Evolutionary conservation across 2,888 invertebrate species (phyloP), one percentile per base, ranked within the genome.

Genomic region (Pheosia tremula): DNA sequence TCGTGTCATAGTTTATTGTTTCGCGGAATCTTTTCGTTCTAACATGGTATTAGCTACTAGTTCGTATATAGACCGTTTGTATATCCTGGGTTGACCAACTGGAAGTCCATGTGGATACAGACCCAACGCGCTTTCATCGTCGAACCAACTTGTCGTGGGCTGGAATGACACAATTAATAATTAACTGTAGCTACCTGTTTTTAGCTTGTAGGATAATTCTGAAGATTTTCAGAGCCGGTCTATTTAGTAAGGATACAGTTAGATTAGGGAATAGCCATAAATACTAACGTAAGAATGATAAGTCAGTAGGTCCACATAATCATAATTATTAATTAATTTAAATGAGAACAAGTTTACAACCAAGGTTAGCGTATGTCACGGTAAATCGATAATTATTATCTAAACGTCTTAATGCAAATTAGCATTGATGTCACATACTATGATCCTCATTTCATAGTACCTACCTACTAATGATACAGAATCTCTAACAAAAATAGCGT

Each of bases 31-130:
- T 57, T 81, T 82, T 56, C 83, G 80, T 57, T 88, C 82, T 39
- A 93, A 74, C 65, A 93, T 69, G 0, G 86, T 76, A 52, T 84
- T 82, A 36, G 89, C 79, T 10, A 93, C 85, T 69, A 86, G 79
- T 60, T 91, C 80, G 75, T 84, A 93, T 13, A 91, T 67, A 2
- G 92, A 89, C n/a, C 93, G 83, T 69, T 93, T 93, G 82, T 91
- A 93, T 66, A 93, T 93, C 41, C 93, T 82, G 0, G 91, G 89
- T 65, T 93, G 93, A 0, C 82, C 83, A 50, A 84, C 84, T 50
- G 84, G 81, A 1, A 83, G 71, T 0, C 82, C 82, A 62, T 84
- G 85, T 0, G 88, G 86, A 67, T 87, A 86, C 38, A 81, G 36
- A 0, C 86, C 86, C 69, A 88, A 87, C 3, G 80, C 58, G 0